Conservation (phyloP, 1,140 invertebrate genomes). For the Atta colombica region DNA sequence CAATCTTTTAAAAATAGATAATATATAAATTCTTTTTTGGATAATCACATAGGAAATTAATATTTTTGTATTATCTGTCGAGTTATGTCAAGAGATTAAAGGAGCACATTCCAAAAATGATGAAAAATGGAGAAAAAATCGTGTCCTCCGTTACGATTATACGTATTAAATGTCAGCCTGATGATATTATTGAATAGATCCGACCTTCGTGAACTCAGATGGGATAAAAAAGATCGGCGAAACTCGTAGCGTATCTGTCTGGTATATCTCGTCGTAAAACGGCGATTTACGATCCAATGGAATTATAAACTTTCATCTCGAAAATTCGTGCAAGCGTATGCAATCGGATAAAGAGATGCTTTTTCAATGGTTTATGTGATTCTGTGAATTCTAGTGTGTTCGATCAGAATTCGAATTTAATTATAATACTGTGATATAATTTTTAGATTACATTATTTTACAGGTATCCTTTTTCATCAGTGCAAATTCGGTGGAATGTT, state of each 20-base stretch:
- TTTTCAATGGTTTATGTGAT: slow-evolving; percentile 21
- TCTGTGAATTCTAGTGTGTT: slow-evolving; percentile 10
- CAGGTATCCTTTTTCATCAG: background rate
- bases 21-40: background rate
- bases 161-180: slow-evolving; percentile 36
- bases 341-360: slow-evolving; percentile 25
- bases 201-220: slow-evolving; percentile 11
- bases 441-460: background rate
- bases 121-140: slow-evolving; percentile 18
- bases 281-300: slow-evolving; percentile 51
- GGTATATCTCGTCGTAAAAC: slow-evolving; percentile 55
- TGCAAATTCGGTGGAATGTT: background rate
- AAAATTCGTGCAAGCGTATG: slow-evolving; percentile 17
- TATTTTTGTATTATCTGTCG: background rate
- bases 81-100: slow-evolving; percentile 18
- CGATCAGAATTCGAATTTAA: slow-evolving; percentile 1
- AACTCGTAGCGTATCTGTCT: slow-evolving; percentile 21
- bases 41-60: background rate
- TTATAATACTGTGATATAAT: background rate
- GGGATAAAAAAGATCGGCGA: slow-evolving; percentile 41
- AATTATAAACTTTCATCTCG: slow-evolving; percentile 58
- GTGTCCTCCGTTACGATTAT: slow-evolving; percentile 16
- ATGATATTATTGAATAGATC: slow-evolving; percentile 38
- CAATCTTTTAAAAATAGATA: background rate
- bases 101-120: background rate